A percentile compares a stretch with the other conserved stretches of the same genome.
phyloP scores from a whole-genome alignment of 2,888 invertebrate species.

The Rotaria magnacalcarata region DNA sequence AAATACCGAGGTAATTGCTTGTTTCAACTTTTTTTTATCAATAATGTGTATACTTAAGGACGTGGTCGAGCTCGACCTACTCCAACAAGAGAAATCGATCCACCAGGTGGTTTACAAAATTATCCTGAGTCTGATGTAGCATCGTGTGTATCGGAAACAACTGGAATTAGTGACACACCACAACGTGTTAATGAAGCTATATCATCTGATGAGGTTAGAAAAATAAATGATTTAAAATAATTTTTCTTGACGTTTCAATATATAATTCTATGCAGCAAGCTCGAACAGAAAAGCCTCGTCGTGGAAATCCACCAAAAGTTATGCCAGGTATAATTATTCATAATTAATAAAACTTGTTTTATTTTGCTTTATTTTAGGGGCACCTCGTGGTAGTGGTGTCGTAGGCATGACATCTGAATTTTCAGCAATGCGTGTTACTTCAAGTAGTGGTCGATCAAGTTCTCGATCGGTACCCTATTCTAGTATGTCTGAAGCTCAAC shows the following conservation, averaged over 20 bases:
- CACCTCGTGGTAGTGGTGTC: neutral
- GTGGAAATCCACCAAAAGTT: neutral
- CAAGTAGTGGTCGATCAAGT: slow-evolving; percentile 11
- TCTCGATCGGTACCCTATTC: neutral
- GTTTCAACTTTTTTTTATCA: neutral
- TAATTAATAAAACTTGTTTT: too few relatives aligned
- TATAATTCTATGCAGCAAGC: neutral
- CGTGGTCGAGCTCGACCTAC: neutral
- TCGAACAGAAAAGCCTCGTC: slow-evolving; percentile 9
- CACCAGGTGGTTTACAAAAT: neutral
- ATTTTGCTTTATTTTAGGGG: neutral
- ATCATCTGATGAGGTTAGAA: neutral
- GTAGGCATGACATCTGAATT: neutral
- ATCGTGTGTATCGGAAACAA: neutral
- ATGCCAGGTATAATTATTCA: neutral
- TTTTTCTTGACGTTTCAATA: too few relatives aligned
- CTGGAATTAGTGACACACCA: neutral
- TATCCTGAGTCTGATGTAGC: neutral
- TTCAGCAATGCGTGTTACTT: neutral
- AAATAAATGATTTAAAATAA: neutral
- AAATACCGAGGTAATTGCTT: neutral
- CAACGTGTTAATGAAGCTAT: neutral
- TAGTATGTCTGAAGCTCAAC: neutral
- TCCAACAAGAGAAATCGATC: neutral
- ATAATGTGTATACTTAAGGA: neutral